A percentile compares a stretch with the other conserved stretches of the same genome.
Evolutionary conservation across 2,888 invertebrate species (phyloP).

Genomic region (Drosophila colorata): DNA sequence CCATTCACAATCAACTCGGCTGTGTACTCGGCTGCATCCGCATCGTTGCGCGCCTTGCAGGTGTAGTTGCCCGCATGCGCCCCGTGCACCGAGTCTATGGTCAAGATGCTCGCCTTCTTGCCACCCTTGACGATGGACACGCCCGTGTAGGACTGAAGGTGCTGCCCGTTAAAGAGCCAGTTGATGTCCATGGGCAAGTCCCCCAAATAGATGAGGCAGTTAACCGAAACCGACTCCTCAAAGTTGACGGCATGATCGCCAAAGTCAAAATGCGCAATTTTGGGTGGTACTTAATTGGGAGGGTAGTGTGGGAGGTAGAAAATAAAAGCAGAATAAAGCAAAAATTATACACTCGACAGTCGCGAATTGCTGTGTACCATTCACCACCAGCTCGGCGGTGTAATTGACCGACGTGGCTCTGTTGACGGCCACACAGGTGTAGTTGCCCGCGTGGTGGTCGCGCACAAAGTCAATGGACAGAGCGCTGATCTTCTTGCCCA

Average conservation of each 20-base stretch:
- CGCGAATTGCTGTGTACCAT: slow-evolving; percentile 84
- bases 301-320: not conserved
- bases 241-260: slow-evolving; percentile 89
- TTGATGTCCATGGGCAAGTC: slow-evolving; percentile 88
- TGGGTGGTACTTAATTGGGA: slow-evolving; percentile 88
- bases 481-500: slow-evolving; percentile 88
- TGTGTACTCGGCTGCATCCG: slow-evolving; percentile 89
- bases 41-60: slow-evolving; percentile 90
- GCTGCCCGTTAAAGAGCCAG: slow-evolving; percentile 86
- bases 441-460: slow-evolving; percentile 89
- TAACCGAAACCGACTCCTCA: slow-evolving; percentile 88
- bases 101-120: slow-evolving; percentile 87
- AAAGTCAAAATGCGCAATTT: slow-evolving; percentile 90
- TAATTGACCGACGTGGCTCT: slow-evolving; percentile 87
- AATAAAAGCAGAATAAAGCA: slow-evolving; percentile 33
- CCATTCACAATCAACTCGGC: slow-evolving; percentile 91
- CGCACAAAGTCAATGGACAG: slow-evolving; percentile 90
- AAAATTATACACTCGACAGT: slow-evolving; percentile 2
- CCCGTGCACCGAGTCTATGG: slow-evolving; percentile 88
- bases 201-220: slow-evolving; percentile 88
- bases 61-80: slow-evolving; percentile 91
- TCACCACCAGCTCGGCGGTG: slow-evolving; percentile 88
- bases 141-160: slow-evolving; percentile 83
- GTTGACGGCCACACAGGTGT: slow-evolving; percentile 90
- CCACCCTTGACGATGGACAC: slow-evolving; percentile 86